Evolutionary conservation across 2,888 invertebrate species (phyloP).

Genomic region (Halictus quadricinctus): DNA sequence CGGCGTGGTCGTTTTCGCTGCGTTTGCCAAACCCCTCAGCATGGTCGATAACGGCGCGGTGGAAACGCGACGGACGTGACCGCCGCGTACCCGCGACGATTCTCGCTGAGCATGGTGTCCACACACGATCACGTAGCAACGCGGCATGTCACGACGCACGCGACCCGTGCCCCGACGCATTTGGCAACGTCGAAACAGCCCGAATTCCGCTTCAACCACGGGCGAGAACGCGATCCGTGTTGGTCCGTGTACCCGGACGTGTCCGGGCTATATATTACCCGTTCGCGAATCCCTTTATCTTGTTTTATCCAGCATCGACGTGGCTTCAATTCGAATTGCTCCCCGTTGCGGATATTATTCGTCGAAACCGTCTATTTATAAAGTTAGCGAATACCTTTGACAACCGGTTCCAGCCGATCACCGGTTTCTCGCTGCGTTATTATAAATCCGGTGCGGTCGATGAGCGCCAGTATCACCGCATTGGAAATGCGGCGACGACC

Average conservation of each 20-base stretch:
- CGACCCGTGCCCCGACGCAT: conserved; percentile 4
- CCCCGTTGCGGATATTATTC: conserved; percentile 1
- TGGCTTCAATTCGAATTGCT: background rate
- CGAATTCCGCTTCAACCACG: conserved; percentile 61
- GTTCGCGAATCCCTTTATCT: background rate
- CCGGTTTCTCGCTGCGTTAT: conserved; percentile 45
- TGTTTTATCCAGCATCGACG: background rate
- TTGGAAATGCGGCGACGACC: conserved; percentile 40
- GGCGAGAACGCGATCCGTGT: conserved; percentile 17
- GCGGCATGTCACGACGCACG: conserved; percentile 37
- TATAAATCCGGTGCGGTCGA: conserved; percentile 56
- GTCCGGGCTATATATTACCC: background rate
- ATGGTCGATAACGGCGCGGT: conserved; percentile 68
- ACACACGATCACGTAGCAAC: conserved; percentile 63
- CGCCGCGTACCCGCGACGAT: conserved; percentile 55
- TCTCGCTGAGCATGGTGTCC: conserved; percentile 36
- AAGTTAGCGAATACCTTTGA: conserved; percentile 18
- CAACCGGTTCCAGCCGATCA: conserved; percentile 51
- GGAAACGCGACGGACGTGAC: conserved; percentile 66
- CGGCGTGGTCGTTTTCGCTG: conserved; percentile 54
- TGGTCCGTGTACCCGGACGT: background rate
- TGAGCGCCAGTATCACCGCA: conserved; percentile 38
- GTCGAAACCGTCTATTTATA: conserved; percentile 42
- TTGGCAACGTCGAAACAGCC: conserved; percentile 60
- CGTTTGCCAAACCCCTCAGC: conserved; percentile 58